Evolutionary conservation across 2,113 vertebrate species (phyloP), one percentile per base, ranked within the genome.

Genomic region (Willisornis vidua): DNA sequence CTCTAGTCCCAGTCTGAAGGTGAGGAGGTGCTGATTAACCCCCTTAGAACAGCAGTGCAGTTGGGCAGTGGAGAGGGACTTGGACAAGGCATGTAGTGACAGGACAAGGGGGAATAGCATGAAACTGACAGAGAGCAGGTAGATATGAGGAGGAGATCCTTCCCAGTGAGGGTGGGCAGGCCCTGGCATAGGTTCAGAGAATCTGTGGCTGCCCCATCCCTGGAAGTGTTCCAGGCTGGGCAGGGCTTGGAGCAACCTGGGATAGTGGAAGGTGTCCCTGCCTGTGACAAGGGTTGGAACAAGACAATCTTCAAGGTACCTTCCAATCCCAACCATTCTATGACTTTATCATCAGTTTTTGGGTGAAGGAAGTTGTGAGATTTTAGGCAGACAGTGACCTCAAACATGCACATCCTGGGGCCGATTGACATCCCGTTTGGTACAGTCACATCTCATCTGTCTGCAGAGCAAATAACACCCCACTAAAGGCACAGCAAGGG

Each of bases 381-480:
- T 83, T 66, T 67, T 51, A 55, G 17, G 20, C 3, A 12, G 41
- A 66, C 58, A 65, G 84, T 17, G 77, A 62, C 63, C 43, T 54
- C 63, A 35, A 11, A 70, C 41, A 23, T 0, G 0, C 35, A 17
- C 3, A 0, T 52, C 31, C 39, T 0, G 0, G 48, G 25, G 68
- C 24, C 43, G 14, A 37, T 0, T 0, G 0, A 55, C 0, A 2
- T 26, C 48, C 37, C 41, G 72, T 70, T 74, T 26, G 89, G 68
- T 79, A 26, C 31, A 37, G 70, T 26, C 8, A 4, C 46, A 39
- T 22, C 80, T 52, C 81, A 19, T 46, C 57, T 41, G 31, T 20
- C 70, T 0, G 6, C 62, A 39, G 70, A 6, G 10, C 41, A 28
- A 86, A 26, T 0, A 49, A 29, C 6, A n/a, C 37, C 77, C 63